Conservation (phyloP, 2,113 vertebrate genomes). For the Laticauda laticaudata region DNA sequence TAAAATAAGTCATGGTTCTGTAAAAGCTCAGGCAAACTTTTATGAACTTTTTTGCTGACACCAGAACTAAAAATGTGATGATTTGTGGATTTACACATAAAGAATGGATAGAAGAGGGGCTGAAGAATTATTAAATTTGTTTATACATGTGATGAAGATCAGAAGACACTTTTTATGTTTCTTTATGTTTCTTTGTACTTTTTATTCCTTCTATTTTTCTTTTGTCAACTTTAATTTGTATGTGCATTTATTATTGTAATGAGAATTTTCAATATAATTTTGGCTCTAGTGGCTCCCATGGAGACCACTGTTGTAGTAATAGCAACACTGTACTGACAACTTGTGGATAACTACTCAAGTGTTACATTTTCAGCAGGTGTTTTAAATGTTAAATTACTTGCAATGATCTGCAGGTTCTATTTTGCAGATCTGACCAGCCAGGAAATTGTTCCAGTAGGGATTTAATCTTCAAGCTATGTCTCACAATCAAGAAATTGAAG, state of each 20-base stretch:
- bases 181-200: too few relatives aligned
- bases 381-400: background rate
- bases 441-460: background rate
- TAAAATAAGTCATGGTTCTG: too few relatives aligned
- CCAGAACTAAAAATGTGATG: too few relatives aligned
- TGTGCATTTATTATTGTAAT: background rate
- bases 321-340: background rate
- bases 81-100: too few relatives aligned
- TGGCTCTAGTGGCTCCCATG: too few relatives aligned
- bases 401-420: background rate
- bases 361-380: background rate
- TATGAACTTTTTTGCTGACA: too few relatives aligned
- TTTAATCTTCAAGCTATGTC: background rate
- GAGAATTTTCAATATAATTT: background rate
- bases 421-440: background rate
- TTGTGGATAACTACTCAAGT: background rate
- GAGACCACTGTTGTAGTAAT: background rate
- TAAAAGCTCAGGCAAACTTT: too few relatives aligned
- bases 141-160: too few relatives aligned
- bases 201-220: background rate
- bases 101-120: too few relatives aligned
- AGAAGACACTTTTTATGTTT: too few relatives aligned
- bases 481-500: background rate
- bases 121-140: too few relatives aligned
- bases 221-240: background rate